Percentiles rank a stretch among this genome's conserved stretches.
phyloP scores from a whole-genome alignment of 2,888 invertebrate genomes.

The Stictocephala bisonia region DNA sequence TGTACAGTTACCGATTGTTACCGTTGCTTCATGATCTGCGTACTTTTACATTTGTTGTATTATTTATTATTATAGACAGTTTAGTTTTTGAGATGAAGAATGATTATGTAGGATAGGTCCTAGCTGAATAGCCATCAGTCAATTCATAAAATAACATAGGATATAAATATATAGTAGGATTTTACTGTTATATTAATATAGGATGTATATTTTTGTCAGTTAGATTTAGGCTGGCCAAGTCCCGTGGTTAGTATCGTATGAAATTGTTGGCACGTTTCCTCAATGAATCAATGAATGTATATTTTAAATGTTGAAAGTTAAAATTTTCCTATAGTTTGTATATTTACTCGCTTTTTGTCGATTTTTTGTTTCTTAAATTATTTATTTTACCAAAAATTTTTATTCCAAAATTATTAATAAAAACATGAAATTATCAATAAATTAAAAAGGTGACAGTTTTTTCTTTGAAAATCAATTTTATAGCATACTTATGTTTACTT shows the following conservation, averaged over 20 bases:
- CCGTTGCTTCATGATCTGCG: slow-evolving; percentile 29
- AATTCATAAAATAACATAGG: slow-evolving; percentile 42
- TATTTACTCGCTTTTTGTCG: not conserved
- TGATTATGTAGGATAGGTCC: slow-evolving; percentile 39
- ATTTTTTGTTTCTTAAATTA: no score
- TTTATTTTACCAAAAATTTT: no score
- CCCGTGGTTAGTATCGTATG: slow-evolving; percentile 22
- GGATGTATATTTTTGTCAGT: slow-evolving; percentile 47
- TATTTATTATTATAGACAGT: slow-evolving; percentile 42
- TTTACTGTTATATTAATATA: slow-evolving; percentile 46
- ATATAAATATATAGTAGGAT: slow-evolving; percentile 48
- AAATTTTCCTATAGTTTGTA: not conserved
- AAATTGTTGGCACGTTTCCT: slow-evolving; percentile 1
- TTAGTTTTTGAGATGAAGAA: slow-evolving; percentile 30
- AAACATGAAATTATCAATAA: no score
- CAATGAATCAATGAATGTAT: no score
- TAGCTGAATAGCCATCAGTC: slow-evolving; percentile 42
- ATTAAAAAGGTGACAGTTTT: no score
- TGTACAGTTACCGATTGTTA: slow-evolving; percentile 13
- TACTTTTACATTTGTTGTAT: slow-evolving; percentile 37
- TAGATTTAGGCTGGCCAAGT: slow-evolving; percentile 43
- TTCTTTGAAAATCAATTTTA: no score
- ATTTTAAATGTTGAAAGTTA: no score
- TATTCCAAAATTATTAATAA: no score
- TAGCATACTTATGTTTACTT: no score